Base-by-base conservation (phyloP, 2,888 invertebrate genomes). In the Apotomis turbidana region DNA sequence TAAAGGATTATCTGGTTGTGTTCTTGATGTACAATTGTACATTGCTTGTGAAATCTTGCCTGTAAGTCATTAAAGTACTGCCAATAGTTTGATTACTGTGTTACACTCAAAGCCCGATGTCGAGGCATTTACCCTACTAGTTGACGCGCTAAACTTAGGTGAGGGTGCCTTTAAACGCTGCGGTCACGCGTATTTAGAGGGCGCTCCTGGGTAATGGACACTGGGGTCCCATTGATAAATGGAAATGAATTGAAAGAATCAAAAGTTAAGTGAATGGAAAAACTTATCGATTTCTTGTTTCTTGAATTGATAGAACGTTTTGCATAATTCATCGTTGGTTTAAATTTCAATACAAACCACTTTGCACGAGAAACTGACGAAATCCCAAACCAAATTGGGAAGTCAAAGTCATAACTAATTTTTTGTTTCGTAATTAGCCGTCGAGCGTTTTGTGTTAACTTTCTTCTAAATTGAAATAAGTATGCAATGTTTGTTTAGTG, bases 111-210 rank as follows among this genome's bases (percentile, higher is more conserved):
- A 27, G 55, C 55, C 46, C 66, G 27, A 66, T 66, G 55, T 57
- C 27, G 64, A 70, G 64, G 64, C 63, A 64, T 63, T 64, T 70
- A 59, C 70, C 70, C 70, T 49, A 54, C 60, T 61, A 57, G 55
- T 46, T 57, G 66, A 66, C 57, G 66, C 46, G 66, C 66, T 57
- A 66, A 66, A 66, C 66, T 66, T 38, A 44, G 55, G 64, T 64
- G 44, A 57, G 66, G 66, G 66, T 57, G 44, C 55, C 38, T 58
- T 58, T 66, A 60, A 64, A 74, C 78, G 74, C 73, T 85, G 87
- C 83, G 89, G 89, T 89, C 88, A 87, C 86, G 86, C 81, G 76
- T 71, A 80, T 78, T 82, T 81, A 78, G 57, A 70, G 63, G 62
- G 70, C 58, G 63, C 51, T 70, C 60, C 49, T 55, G 63, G 55